These are phyloP conservation scores for Trialeurodes vaporariorum DNA, from an alignment of 1,140 invertebrate genomes.

Conservation along the genomic window DNA sequence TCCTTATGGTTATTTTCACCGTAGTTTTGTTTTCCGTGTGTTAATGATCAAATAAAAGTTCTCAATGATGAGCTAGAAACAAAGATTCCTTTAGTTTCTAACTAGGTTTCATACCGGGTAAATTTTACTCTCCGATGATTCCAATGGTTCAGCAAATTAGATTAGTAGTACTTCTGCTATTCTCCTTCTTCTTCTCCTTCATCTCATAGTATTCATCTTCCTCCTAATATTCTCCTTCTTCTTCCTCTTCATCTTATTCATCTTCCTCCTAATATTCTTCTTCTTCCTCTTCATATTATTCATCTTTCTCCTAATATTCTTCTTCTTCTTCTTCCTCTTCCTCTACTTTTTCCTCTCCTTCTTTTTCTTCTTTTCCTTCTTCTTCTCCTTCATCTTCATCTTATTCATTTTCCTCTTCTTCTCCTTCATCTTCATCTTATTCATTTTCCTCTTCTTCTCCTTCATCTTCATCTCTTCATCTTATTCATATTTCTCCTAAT, in stretches of 20 bases:
- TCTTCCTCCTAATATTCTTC: neutral
- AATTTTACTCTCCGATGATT: too few relatives aligned
- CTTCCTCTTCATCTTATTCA: neutral
- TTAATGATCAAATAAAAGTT: too few relatives aligned
- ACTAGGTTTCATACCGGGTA: too few relatives aligned
- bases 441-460: neutral
- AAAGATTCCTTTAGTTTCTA: too few relatives aligned
- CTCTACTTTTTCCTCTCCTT: neutral
- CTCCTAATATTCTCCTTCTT: neutral
- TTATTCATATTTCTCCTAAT: neutral
- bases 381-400: too few relatives aligned
- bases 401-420: neutral
- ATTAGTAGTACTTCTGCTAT: too few relatives aligned
- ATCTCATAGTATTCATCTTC: neutral
- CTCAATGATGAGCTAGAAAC: too few relatives aligned
- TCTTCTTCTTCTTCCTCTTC: neutral
- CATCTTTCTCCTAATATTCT: neutral
- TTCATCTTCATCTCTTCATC: neutral
- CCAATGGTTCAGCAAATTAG: too few relatives aligned
- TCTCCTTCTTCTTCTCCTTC: neutral
- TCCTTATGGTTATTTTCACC: too few relatives aligned
- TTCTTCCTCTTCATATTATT: neutral
- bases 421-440: neutral
- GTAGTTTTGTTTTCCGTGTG: too few relatives aligned
- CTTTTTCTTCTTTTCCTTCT: neutral